These are phyloP conservation scores for Phrixothrix hirtus DNA, from an alignment of 2,888 invertebrate species.

Conservation along the genomic window DNA sequence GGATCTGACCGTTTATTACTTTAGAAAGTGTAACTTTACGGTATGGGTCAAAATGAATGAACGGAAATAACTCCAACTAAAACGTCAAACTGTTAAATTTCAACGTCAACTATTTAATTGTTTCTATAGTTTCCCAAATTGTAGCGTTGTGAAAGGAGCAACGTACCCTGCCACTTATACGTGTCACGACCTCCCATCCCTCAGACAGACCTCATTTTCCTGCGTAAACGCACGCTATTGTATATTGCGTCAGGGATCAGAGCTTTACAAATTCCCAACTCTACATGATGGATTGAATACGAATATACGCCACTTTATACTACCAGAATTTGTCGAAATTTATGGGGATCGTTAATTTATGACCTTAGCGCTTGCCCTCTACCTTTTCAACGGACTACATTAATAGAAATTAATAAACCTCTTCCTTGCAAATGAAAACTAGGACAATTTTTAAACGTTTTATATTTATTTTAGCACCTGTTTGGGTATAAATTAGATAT, in stretches of 20 bases:
- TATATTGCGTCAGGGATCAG: conserved; percentile 19
- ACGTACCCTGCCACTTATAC: conserved; percentile 18
- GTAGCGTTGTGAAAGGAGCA: conserved; percentile 16
- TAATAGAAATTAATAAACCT: no score
- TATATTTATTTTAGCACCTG: no score
- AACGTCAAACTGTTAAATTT: conserved; percentile 22
- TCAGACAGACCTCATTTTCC: conserved; percentile 22
- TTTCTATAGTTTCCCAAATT: conserved; percentile 22
- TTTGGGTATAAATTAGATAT: neutral
- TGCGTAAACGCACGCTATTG: conserved; percentile 30
- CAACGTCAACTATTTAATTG: conserved; percentile 22
- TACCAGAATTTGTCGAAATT: conserved; percentile 17
- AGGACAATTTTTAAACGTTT: no score
- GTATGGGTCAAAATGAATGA: no score
- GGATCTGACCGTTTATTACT: no score
- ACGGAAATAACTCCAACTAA: no score
- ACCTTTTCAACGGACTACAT: no score
- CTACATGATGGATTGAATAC: conserved; percentile 30
- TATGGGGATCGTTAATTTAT: conserved; percentile 16
- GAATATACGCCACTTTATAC: conserved; percentile 19
- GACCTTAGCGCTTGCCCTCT: neutral
- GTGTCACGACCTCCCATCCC: conserved; percentile 14
- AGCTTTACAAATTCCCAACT: conserved; percentile 28
- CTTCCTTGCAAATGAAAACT: no score
- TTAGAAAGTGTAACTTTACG: no score